Evolutionary conservation across 1,140 invertebrate species (phyloP), one percentile per base, ranked within the genome.

Genomic region (Heliconius melpomene): DNA sequence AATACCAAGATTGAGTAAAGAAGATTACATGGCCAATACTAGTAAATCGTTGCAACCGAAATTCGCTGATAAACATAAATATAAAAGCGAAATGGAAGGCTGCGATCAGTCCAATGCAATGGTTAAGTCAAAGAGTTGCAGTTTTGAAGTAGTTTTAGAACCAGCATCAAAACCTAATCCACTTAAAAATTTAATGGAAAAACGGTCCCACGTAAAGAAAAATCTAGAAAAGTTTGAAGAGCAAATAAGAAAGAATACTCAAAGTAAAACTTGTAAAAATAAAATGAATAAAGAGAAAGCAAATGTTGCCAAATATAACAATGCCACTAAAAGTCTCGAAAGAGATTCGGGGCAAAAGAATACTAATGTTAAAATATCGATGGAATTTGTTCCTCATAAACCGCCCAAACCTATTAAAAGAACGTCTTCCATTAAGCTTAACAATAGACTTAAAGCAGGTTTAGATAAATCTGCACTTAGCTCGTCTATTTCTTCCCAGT

Each of bases 361-460:
- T 78, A 88, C 91, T 79, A 93, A 95, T 89, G 78, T 90, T 86
- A 91, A 96, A 94, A 89, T 93, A 84, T 89, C 95, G 79, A 92
- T 94, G 95, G 91, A 96, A 86, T 95, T 95, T 92, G 91, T 96
- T 23, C 94, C 94, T 5, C 96, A 96, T 78, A 96, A 96, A 85
- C 95, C 96, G 6, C 95, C 96, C 9, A 95, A 94, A 90, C 93
- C 89, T 54, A 93, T 93, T 26, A 94, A 94, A 87, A 89, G 92
- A 86, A 95, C 90, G n/a, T 95, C 93, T 36, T 95, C 89, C 8
- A 90, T 94, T 16, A 95, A 95, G 85, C 85, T 94, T 75, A 95
- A 94, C 80, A 95, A 94, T 75, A 87, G 91, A 80, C 84, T 94
- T 26, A 94, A 94, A 86, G 90, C 92, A 13, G 90, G 89, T 13